These are phyloP conservation scores for Telmatochromis sp. DNA, from an alignment of 2,113 vertebrate species.

Conservation along the genomic window DNA sequence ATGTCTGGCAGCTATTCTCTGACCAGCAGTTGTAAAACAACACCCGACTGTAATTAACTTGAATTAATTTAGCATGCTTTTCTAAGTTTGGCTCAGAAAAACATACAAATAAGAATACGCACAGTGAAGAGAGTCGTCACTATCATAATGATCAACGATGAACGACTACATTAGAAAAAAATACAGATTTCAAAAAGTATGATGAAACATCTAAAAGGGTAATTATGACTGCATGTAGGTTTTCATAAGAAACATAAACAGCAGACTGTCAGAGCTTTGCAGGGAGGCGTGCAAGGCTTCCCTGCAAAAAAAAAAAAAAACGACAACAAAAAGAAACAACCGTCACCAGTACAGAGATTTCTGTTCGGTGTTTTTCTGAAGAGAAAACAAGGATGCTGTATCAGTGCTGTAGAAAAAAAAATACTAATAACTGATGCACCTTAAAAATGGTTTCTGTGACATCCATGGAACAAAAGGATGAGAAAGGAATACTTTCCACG, in stretches of 20 bases:
- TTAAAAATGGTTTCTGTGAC: neutral
- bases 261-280: neutral
- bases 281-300: neutral
- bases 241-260: slow-evolving; percentile 7
- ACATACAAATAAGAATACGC: neutral
- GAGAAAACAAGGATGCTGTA: neutral
- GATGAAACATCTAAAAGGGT: neutral
- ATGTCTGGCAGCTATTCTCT: neutral
- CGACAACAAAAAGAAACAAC: neutral
- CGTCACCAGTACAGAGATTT: neutral
- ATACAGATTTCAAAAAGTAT: neutral
- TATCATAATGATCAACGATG: neutral
- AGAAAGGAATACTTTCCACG: neutral
- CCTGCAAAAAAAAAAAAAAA: neutral
- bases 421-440: neutral
- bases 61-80: neutral
- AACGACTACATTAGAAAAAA: neutral
- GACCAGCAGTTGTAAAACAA: neutral
- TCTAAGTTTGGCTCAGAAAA: neutral
- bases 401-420: neutral
- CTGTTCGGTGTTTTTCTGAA: slow-evolving; percentile 1
- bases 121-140: neutral
- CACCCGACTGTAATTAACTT: neutral
- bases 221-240: slow-evolving; percentile 17
- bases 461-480: neutral